Evolutionary conservation across 2,797 vertebrate genomes (phyloP), one percentile per base, ranked within the genome.

Genomic region (Microcaecilia unicolor): DNA sequence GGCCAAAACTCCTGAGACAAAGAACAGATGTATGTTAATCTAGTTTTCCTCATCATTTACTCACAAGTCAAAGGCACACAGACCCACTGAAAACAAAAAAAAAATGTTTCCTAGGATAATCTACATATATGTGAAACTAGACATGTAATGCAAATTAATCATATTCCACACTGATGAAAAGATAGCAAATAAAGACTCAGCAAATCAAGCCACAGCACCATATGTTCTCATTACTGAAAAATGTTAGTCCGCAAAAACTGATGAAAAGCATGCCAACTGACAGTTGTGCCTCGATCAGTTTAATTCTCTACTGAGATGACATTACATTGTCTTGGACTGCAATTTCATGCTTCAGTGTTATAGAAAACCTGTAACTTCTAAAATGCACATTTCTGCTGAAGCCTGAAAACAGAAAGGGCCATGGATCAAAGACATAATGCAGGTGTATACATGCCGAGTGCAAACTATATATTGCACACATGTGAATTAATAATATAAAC

Each of bases 71-170:
- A 33, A 34, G 29, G 33, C 28, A 24, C 20, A 23, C 15, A 45
- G 22, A 38, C n/a, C n/a, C n/a, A 26, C 17, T 46, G 37, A 40
- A 21, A 15, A 18, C 28, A 41, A 22, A 43, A 11, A 11, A 25
- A 22, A 28, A 12, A 9, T n/a, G 10, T 12, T n/a, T 7, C 22
- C 11, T 27, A 19, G 28, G 19, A 25, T 24, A 28, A 8, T 11
- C 10, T 10, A 48, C 18, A 48, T 5, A 15, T 12, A 42, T 18
- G 18, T 34, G 32, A 16, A 44, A 27, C 33, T 44, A 34, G 40
- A 22, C 34, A 44, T 38, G 22, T 27, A 34, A 44, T 33, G 41
- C 30, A 50, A n/a, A 43, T 50, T 50, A 22, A 38, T 50, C 34
- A 43, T 38, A 34, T 24, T 15, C 43, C 6, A 58, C 29, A 15